Conservation (phyloP, 1,140 invertebrate species). For the Spodoptera litura region DNA sequence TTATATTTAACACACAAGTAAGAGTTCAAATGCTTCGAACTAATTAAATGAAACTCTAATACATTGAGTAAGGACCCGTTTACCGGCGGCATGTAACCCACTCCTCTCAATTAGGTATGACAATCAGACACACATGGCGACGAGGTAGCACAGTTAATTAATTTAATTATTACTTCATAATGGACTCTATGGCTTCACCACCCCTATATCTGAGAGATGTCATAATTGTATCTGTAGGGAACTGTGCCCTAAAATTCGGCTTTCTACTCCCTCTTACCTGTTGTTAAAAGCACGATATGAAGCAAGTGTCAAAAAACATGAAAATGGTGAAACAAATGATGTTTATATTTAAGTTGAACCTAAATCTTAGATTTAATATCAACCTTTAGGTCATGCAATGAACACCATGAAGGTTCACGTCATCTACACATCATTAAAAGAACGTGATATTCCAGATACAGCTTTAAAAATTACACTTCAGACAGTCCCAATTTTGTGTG, state of each 20-base stretch:
- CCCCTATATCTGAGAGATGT: slow-evolving; percentile 17
- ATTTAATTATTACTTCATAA: slow-evolving; percentile 33
- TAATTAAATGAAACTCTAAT: slow-evolving; percentile 22
- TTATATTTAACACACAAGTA: background rate
- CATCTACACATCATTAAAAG: no score
- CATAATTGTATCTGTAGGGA: slow-evolving; percentile 22
- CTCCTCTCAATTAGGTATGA: slow-evolving; percentile 8
- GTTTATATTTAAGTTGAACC: no score
- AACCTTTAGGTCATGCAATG: no score
- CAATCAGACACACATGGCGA: slow-evolving; percentile 19
- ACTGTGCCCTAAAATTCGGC: background rate
- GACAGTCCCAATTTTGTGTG: no score
- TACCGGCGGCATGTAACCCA: slow-evolving; percentile 2
- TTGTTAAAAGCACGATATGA: no score
- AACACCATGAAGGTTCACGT: no score
- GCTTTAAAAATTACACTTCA: no score
- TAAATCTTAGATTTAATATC: no score
- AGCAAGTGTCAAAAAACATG: no score
- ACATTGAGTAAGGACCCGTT: background rate
- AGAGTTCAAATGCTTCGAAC: background rate
- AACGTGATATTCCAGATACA: no score
- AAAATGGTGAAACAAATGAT: no score
- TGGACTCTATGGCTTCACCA: background rate
- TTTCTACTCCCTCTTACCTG: no score
- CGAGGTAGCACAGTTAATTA: slow-evolving; percentile 10